These are phyloP conservation scores for Emmelina monodactyla DNA, from an alignment of 2,888 invertebrate genomes.

Conservation along the genomic window DNA sequence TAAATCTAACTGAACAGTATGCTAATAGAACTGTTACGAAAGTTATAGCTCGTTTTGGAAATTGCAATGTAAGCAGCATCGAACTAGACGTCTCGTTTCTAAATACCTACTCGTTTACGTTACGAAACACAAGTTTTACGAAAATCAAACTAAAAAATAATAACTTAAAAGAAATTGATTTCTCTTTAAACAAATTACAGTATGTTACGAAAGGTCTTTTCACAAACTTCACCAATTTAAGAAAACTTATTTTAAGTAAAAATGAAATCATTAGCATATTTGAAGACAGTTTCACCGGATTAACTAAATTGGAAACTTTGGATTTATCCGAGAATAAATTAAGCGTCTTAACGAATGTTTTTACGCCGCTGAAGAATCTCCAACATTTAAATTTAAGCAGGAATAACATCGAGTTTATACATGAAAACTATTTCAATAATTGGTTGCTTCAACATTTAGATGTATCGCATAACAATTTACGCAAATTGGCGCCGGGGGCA, in stretches of 20 bases:
- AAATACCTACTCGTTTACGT: constrained; percentile 33
- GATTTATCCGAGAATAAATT: constrained; percentile 76
- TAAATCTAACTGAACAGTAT: constrained; percentile 28
- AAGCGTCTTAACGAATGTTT: constrained; percentile 61
- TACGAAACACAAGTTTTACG: constrained; percentile 38
- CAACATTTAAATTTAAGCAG: constrained; percentile 77
- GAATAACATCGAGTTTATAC: constrained; percentile 71
- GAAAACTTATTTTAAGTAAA: constrained; percentile 72
- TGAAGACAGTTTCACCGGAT: constrained; percentile 66
- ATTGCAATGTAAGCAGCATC: constrained; percentile 34
- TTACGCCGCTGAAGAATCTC: constrained; percentile 65
- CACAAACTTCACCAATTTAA: constrained; percentile 62
- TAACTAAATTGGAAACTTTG: constrained; percentile 70
- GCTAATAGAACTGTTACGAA: constrained; percentile 39
- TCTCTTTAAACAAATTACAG: constrained; percentile 66
- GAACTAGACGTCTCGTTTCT: constrained; percentile 32
- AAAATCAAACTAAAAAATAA: constrained; percentile 33
- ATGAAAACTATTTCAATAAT: constrained; percentile 71
- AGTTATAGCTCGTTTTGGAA: constrained; percentile 28
- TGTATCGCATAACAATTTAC: constrained; percentile 73
- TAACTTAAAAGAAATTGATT: constrained; percentile 64
- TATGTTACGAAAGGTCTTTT: constrained; percentile 60
- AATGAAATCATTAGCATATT: constrained; percentile 69
- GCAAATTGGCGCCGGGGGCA: constrained; percentile 69
- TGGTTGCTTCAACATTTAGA: constrained; percentile 73